Percentiles rank a stretch among this genome's conserved stretches.
phyloP scores from a whole-genome alignment of 2,888 invertebrate species.

The Dendrolimus houi region DNA sequence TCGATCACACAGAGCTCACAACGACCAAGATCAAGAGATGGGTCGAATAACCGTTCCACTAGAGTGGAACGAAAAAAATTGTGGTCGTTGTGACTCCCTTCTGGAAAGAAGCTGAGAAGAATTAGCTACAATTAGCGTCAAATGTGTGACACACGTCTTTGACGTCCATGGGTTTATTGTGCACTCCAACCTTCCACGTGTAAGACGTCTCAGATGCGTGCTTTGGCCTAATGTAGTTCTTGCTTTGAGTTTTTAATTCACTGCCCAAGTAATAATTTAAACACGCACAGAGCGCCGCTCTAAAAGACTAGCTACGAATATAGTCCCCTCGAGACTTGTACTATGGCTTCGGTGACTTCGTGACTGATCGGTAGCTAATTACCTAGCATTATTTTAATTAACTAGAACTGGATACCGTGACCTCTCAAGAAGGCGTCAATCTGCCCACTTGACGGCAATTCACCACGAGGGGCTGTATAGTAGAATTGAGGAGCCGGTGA shows the following conservation, averaged over 20 bases:
- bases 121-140: too few relatives aligned
- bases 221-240: too few relatives aligned
- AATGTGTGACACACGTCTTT: not conserved
- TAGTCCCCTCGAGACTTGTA: constrained; percentile 27
- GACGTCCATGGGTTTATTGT: not conserved
- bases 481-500: constrained; percentile 67
- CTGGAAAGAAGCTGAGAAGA: too few relatives aligned
- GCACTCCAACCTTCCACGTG: too few relatives aligned
- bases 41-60: not conserved
- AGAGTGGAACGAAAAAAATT: too few relatives aligned
- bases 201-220: too few relatives aligned
- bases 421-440: constrained; percentile 89
- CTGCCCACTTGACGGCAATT: constrained; percentile 79
- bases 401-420: constrained; percentile 80
- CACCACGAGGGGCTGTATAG: constrained; percentile 75
- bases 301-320: constrained; percentile 7
- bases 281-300: not conserved
- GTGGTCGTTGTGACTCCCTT: too few relatives aligned
- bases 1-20: too few relatives aligned
- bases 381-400: constrained; percentile 35
- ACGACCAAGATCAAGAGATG: too few relatives aligned
- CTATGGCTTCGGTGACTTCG: constrained; percentile 41
- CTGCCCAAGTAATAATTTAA: too few relatives aligned
- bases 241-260: too few relatives aligned
- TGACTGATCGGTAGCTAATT: constrained; percentile 35